Evolutionary conservation across 2,888 invertebrate genomes (phyloP).

Genomic region (Leucozona laternaria): DNA sequence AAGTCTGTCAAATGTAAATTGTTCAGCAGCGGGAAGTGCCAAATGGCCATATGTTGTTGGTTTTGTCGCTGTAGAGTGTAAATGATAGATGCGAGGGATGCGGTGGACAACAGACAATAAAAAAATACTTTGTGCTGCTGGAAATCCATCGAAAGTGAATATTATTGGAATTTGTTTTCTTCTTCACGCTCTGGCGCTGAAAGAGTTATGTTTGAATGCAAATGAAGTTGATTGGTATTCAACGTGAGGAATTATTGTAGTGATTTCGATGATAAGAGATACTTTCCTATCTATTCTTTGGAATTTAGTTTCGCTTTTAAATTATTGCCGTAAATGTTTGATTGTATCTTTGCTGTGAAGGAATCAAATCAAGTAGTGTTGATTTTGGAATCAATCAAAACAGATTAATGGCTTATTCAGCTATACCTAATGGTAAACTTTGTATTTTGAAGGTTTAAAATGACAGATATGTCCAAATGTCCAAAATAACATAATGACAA

Average conservation of each 20-base stretch:
- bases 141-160: slow-evolving; percentile 54
- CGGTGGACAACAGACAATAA: background rate
- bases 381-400: background rate
- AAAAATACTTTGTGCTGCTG: background rate
- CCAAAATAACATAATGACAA: no score
- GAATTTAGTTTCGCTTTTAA: slow-evolving; percentile 56
- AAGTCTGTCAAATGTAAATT: slow-evolving; percentile 51
- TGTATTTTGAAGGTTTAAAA: no score
- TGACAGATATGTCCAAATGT: no score
- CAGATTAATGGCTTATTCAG: background rate
- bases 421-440: no score
- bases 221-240: slow-evolving; percentile 58
- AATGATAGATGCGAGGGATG: background rate
- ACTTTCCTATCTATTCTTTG: slow-evolving; percentile 43
- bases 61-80: background rate
- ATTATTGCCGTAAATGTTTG: slow-evolving; percentile 13
- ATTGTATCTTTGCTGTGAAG: background rate
- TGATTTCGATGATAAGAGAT: slow-evolving; percentile 37
- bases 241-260: slow-evolving; percentile 4
- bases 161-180: slow-evolving; percentile 20
- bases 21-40: slow-evolving; percentile 39
- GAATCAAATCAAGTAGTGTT: background rate
- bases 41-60: slow-evolving; percentile 47
- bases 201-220: slow-evolving; percentile 39
- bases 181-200: background rate